Percentiles rank a stretch among this genome's conserved stretches.
These are phyloP conservation scores for Trypoxylus dichotomus DNA, from an alignment of 1,140 invertebrate species.

Conservation along the genomic window DNA sequence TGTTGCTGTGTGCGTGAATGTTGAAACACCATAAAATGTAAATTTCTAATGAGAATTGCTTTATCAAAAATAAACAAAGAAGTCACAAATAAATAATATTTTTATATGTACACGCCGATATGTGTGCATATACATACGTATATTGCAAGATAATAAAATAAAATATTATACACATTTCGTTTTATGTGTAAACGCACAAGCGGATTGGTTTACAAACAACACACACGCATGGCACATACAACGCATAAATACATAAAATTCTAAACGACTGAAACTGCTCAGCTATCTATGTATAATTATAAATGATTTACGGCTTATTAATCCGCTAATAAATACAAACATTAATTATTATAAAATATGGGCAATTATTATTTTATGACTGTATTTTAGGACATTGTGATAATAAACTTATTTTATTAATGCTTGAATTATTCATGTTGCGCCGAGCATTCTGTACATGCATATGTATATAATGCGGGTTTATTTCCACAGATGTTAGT, in stretches of 20 bases:
- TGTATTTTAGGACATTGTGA: constrained; percentile 44
- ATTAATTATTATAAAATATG: constrained; percentile 46
- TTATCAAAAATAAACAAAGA: constrained; percentile 29
- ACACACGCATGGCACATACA: neutral
- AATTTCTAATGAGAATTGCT: constrained; percentile 18
- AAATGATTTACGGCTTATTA: constrained; percentile 43
- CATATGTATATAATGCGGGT: neutral
- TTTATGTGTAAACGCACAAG: neutral
- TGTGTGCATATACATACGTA: neutral
- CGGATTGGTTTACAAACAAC: neutral
- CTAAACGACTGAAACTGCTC: constrained; percentile 15
- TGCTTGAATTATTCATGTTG: constrained; percentile 26
- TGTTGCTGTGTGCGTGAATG: constrained; percentile 1
- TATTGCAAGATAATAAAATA: constrained; percentile 15
- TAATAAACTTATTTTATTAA: constrained; percentile 44
- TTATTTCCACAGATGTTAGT: neutral
- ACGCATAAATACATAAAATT: constrained; percentile 17
- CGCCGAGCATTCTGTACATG: neutral
- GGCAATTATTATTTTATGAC: constrained; percentile 43
- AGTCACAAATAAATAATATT: constrained; percentile 26
- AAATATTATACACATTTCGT: neutral
- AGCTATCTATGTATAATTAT: constrained; percentile 34
- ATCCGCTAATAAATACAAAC: constrained; percentile 41
- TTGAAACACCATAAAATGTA: constrained; percentile 13
- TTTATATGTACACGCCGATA: neutral